Evolutionary conservation across 1,140 invertebrate species (phyloP).

Genomic region (Lepidurus arcticus): DNA sequence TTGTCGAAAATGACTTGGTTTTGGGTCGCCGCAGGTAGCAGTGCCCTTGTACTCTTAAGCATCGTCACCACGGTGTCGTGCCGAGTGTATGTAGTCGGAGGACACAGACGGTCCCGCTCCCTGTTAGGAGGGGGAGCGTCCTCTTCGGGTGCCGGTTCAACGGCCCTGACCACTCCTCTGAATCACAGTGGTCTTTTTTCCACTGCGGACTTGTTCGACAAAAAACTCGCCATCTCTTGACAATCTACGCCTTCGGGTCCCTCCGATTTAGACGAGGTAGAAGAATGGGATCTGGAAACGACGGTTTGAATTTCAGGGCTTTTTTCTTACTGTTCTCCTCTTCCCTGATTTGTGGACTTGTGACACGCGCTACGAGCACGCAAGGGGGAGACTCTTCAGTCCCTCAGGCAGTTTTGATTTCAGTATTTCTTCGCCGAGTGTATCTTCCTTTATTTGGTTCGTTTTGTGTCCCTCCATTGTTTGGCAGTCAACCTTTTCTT

Average conservation of each 20-base stretch:
- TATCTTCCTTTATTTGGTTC: background rate
- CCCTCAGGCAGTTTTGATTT: background rate
- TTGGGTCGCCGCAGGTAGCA: constrained; percentile 27
- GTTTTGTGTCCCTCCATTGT: background rate
- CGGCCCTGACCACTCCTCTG: background rate
- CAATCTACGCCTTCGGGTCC: constrained; percentile 25
- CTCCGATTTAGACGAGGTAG: background rate
- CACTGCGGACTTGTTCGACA: constrained; percentile 23
- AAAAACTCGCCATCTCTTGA: constrained; percentile 34
- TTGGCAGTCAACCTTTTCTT: background rate
- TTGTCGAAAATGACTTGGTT: constrained; percentile 33
- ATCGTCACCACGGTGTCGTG: constrained; percentile 24
- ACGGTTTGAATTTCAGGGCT: constrained; percentile 25
- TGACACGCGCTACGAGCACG: background rate
- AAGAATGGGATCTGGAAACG: constrained; percentile 31
- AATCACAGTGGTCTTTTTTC: background rate
- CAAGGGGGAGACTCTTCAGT: background rate
- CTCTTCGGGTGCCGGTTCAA: background rate
- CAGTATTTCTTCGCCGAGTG: background rate
- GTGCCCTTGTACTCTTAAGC: constrained; percentile 27
- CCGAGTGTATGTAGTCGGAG: constrained; percentile 13
- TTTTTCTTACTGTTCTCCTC: background rate
- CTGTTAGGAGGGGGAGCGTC: background rate
- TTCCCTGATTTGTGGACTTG: background rate
- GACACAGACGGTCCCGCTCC: constrained; percentile 22